Base-by-base conservation (phyloP, 23 tunicate genomes). In the Ciona savignyi region DNA sequence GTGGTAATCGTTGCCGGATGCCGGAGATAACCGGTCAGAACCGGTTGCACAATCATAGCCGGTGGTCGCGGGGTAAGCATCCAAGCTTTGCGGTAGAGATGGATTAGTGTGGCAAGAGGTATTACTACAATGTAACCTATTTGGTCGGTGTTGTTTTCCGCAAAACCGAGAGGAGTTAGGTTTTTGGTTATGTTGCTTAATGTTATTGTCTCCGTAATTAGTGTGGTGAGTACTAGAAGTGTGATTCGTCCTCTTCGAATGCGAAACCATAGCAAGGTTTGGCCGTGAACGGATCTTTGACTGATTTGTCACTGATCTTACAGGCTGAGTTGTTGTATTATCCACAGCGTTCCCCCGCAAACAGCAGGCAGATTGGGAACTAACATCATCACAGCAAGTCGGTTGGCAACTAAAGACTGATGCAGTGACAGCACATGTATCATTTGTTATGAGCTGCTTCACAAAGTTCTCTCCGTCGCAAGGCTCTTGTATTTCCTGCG, bases 1-100 rank as follows among this genome's bases (percentile, higher is more conserved):
- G 61, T 72, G 76, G 32, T 72, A 72, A 23, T 72, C 76, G 64
- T 30, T 28, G 73, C 25, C 29, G 25, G 49, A 35, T 1, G 73
- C 2, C 32, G 76, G 1, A n/a, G 23, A 9, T n/a, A 19, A 19
- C 4, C 67, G 67, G 4, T 63, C 67, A 9, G 67, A 63, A 63
- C 15, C 56, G 56, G 56, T 42, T 6, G 56, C 9, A 42, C 56
- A 42, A 15, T 15, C 9, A 15, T 42, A 15, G 56, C 15, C 56
- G 9, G 56, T 42, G 15, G 11, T 42, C 15, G 56, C 9, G 11
- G 15, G 11, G 56, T 42, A 42, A 42, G 56, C 56, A 15, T 42
- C 56, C 11, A 15, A 42, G 15, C 56, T 42, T 6, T 42, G 9
- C 15, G 56, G 15, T 15, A 15, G 56, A 9, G 56, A 42, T 6